A percentile compares a stretch with the other conserved stretches of the same genome.
Evolutionary conservation across 2,888 invertebrate genomes (phyloP).

Genomic region (Alviniconcha strummeri): DNA sequence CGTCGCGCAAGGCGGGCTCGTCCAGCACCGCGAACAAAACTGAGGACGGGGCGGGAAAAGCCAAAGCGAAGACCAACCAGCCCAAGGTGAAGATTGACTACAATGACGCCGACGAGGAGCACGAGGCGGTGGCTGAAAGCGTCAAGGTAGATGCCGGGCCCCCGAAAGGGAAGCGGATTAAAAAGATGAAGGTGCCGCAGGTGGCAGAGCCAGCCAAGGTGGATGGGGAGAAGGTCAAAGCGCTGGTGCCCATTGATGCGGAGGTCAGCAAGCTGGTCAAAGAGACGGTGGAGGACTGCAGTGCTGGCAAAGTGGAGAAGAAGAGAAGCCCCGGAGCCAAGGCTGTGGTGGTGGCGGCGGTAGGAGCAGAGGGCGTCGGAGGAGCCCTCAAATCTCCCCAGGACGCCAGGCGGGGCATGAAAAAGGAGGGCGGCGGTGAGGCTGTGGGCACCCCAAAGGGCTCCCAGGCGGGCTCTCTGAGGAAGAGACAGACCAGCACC

Average conservation of each 20-base stretch:
- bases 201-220: slow-evolving; percentile 16
- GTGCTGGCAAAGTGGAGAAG: slow-evolving; percentile 26
- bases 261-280: background rate
- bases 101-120: slow-evolving; percentile 41
- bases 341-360: background rate
- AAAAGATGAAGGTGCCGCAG: slow-evolving; percentile 26
- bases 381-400: slow-evolving; percentile 27
- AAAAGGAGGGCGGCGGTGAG: slow-evolving; percentile 16
- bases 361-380: background rate
- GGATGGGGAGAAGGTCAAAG: slow-evolving; percentile 6
- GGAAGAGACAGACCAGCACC: slow-evolving; percentile 59
- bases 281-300: background rate
- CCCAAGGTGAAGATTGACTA: slow-evolving; percentile 46
- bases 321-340: slow-evolving; percentile 37
- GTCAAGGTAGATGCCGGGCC: slow-evolving; percentile 34
- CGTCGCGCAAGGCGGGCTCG: slow-evolving; percentile 33
- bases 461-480: slow-evolving; percentile 35
- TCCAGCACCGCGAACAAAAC: slow-evolving; percentile 30
- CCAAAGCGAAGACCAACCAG: slow-evolving; percentile 34
- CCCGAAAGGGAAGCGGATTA: slow-evolving; percentile 48
- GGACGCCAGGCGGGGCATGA: background rate
- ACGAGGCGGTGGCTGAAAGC: slow-evolving; percentile 32
- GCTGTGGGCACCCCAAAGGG: slow-evolving; percentile 12
- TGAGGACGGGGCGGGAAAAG: slow-evolving; percentile 26
- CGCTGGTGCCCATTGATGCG: background rate